phyloP scores from a whole-genome alignment of 2,797 vertebrate species.

The Lemur catta region DNA sequence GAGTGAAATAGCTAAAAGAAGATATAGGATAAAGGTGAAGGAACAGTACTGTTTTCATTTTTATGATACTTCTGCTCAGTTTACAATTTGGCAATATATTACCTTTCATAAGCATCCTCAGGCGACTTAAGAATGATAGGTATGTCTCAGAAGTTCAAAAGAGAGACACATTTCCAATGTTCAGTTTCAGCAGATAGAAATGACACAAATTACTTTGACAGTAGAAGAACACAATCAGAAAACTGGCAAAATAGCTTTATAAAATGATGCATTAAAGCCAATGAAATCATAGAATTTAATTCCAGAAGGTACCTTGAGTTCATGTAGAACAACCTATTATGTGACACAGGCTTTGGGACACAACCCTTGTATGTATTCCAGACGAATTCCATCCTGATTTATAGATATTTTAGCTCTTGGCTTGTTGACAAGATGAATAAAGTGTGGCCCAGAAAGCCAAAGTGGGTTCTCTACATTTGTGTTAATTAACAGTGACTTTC shows the following conservation, averaged over 20 bases:
- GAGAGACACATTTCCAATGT: not conserved
- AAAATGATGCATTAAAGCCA: not conserved
- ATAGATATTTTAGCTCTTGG: accelerated
- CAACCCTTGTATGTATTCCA: no score
- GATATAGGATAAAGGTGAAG: not conserved
- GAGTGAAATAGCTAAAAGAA: not conserved
- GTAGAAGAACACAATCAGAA: not conserved
- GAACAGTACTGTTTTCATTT: not conserved
- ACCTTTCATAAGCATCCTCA: not conserved
- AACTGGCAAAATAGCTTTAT: not conserved
- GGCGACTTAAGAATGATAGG: not conserved
- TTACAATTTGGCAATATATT: not conserved
- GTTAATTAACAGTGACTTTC: not conserved
- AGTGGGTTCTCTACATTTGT: not conserved
- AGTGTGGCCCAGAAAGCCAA: not conserved
- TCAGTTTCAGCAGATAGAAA: not conserved
- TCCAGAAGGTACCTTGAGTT: not conserved
- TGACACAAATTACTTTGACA: not conserved
- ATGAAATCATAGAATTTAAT: not conserved
- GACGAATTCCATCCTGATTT: accelerated
- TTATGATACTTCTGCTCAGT: not conserved
- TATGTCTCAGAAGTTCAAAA: not conserved
- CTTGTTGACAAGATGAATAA: not conserved
- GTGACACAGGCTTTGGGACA: accelerated
- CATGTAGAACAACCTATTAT: not conserved